A percentile compares a stretch with the other conserved stretches of the same genome.
phyloP scores from a whole-genome alignment of 2,797 vertebrate genomes.

The Mionectes olivaceus region DNA sequence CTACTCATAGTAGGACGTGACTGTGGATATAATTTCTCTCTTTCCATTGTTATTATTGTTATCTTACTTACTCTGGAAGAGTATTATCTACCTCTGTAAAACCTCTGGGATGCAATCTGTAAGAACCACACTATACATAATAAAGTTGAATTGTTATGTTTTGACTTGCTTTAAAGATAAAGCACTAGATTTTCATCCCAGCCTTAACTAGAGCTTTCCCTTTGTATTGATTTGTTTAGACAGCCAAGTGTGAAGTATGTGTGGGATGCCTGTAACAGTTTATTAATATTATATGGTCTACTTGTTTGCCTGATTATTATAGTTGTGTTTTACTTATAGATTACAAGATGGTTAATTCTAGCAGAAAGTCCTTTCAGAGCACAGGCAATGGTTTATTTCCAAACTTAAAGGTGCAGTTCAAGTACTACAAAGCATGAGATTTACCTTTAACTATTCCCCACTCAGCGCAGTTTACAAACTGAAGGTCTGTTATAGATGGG shows the following conservation, averaged over 20 bases:
- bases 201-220: background rate
- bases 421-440: background rate
- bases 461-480: background rate
- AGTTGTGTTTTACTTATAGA: background rate
- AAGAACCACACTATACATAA: background rate
- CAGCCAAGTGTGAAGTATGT: conserved; percentile 20
- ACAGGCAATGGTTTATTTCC: background rate
- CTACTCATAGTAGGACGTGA: background rate
- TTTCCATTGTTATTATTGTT: background rate
- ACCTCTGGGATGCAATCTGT: background rate
- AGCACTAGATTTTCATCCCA: conserved; percentile 19
- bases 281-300: conserved; percentile 19
- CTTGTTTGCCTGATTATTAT: background rate
- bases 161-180: conserved; percentile 33
- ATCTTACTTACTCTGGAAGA: background rate
- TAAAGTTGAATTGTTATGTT: conserved; percentile 27
- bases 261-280: background rate
- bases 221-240: conserved; percentile 44
- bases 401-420: background rate
- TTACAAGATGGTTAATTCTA: background rate
- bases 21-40: background rate
- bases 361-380: background rate
- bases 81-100: background rate
- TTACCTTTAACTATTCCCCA: background rate
- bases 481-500: background rate